These are phyloP conservation scores for Strigamia crassipes DNA, from an alignment of 2,888 invertebrate genomes.

Conservation along the genomic window DNA sequence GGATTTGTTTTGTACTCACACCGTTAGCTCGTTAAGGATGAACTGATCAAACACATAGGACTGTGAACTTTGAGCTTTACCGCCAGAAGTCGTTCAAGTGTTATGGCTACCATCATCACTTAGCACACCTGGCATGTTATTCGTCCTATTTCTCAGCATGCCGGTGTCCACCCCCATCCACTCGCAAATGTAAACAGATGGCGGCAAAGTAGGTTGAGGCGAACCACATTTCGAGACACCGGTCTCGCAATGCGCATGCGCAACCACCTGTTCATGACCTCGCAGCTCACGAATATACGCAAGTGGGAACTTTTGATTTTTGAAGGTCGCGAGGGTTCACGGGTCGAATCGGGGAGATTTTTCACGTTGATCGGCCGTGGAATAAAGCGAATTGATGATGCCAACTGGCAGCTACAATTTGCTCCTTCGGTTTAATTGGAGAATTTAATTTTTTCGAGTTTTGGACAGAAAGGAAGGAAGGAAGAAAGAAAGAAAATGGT, in stretches of 20 bases:
- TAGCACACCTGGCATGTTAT: neutral
- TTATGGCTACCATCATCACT: neutral
- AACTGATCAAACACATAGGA: neutral
- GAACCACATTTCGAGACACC: neutral
- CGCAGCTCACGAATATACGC: neutral
- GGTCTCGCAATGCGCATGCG: neutral
- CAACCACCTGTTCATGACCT: neutral
- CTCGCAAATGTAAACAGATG: constrained; percentile 3
- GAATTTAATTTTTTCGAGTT: neutral
- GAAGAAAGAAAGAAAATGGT: neutral
- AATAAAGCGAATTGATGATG: neutral
- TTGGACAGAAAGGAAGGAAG: neutral
- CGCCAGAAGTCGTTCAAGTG: neutral
- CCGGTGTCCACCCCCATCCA: constrained; percentile 23
- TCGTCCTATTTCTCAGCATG: constrained; percentile 25
- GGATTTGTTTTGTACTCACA: neutral
- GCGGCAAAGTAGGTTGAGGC: constrained; percentile 17
- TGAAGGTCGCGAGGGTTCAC: constrained; percentile 4
- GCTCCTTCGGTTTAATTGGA: neutral
- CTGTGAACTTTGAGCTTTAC: neutral
- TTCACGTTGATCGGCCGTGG: neutral
- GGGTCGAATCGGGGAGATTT: neutral
- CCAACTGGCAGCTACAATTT: neutral
- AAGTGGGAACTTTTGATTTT: neutral
- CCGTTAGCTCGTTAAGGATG: neutral